Conservation (phyloP, 2,888 invertebrate genomes). For the Ichneumon xanthorius region DNA sequence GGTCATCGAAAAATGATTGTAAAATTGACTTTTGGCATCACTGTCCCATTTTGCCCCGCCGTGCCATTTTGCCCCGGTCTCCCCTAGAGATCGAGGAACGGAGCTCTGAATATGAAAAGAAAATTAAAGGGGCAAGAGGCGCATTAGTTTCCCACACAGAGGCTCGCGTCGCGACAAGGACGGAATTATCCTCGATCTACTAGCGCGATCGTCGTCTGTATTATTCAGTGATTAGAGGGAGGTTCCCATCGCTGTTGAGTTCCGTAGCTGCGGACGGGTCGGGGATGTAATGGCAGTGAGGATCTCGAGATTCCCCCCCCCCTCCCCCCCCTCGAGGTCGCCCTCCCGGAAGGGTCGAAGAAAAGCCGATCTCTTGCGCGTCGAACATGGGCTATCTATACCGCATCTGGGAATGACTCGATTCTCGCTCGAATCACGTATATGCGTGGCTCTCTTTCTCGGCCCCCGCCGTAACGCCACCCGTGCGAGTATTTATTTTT, state of each 20-base stretch:
- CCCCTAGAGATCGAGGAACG: background rate
- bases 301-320: constrained; percentile 22
- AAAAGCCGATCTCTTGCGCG: background rate
- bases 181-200: constrained; percentile 11
- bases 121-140: constrained; percentile 15
- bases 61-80: no score
- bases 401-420: constrained; percentile 17
- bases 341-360: constrained; percentile 37
- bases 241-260: background rate
- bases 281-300: constrained; percentile 15
- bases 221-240: constrained; percentile 33
- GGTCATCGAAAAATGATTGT: no score
- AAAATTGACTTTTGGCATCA: no score
- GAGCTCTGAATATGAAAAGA: constrained; percentile 38
- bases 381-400: constrained; percentile 16
- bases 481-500: constrained; percentile 50
- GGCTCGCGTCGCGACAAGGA: background rate
- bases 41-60: no score
- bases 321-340: constrained; percentile 9
- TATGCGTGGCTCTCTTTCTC: constrained; percentile 29
- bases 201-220: background rate
- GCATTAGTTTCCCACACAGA: constrained; percentile 5
- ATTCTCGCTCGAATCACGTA: constrained; percentile 46
- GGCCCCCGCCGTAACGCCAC: constrained; percentile 14
- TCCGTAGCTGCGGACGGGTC: background rate